Percentiles rank a stretch among this genome's conserved stretches.
Conservation (phyloP, 2,888 invertebrate species). For the Ametastegia equiseti region DNA sequence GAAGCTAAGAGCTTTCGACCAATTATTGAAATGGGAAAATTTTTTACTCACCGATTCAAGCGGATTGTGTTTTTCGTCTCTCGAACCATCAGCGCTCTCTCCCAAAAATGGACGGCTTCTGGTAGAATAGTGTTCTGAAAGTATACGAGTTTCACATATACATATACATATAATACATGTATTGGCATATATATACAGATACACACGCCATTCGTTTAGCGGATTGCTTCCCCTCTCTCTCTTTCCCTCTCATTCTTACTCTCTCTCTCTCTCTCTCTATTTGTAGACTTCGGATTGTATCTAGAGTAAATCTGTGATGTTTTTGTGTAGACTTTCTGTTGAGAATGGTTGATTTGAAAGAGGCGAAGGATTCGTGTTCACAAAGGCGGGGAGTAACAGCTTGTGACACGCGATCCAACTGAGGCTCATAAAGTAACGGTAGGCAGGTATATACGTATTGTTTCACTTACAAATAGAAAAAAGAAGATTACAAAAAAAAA, state of each 20-base stretch:
- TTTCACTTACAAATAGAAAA: conserved; percentile 3
- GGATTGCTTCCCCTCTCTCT: not conserved
- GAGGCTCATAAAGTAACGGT: conserved; percentile 5
- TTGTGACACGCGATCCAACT: conserved; percentile 23
- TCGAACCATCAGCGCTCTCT: conserved; percentile 92
- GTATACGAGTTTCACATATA: conserved; percentile 53
- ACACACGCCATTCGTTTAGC: conserved; percentile 16
- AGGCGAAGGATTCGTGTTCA: conserved; percentile 26
- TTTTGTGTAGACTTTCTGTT: not conserved
- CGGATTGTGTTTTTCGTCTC: conserved; percentile 91
- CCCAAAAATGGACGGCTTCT: conserved; percentile 96
- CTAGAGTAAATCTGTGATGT: not conserved
- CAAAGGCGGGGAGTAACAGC: conserved; percentile 28
- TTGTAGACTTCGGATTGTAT: not conserved
- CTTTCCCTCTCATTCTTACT: not conserved
- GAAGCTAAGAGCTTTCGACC: too few relatives aligned
- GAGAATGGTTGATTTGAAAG: not conserved
- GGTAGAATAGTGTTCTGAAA: conserved; percentile 92
- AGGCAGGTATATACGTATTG: conserved; percentile 2
- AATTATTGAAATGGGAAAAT: too few relatives aligned
- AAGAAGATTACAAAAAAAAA: too few relatives aligned
- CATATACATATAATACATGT: too few relatives aligned
- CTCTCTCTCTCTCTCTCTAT: not conserved
- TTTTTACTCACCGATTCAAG: conserved; percentile 86
- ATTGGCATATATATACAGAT: too few relatives aligned